phyloP scores from a whole-genome alignment of 1,140 invertebrate genomes.

The Penaeus indicus region DNA sequence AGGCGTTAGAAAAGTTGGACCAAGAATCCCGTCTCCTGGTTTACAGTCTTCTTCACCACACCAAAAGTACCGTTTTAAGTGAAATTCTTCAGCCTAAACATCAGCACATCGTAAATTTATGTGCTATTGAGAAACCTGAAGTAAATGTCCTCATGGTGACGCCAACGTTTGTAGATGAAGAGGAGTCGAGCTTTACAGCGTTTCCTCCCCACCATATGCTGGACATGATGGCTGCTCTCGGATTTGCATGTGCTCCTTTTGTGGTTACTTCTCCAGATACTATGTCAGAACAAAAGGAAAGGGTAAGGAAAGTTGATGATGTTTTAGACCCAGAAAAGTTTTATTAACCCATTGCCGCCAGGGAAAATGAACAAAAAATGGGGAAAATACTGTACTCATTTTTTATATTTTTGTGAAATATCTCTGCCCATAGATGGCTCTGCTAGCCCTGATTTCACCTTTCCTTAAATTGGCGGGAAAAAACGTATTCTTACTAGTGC shows the following conservation, averaged over 20 bases:
- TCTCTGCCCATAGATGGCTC: too few relatives aligned
- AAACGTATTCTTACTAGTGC: too few relatives aligned
- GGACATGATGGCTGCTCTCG: slow-evolving; percentile 23
- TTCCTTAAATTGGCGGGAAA: too few relatives aligned
- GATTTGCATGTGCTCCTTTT: slow-evolving; percentile 8
- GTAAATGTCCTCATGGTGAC: slow-evolving; percentile 72
- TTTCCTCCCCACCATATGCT: slow-evolving; percentile 52
- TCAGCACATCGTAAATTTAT: slow-evolving; percentile 73
- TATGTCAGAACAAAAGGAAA: not conserved
- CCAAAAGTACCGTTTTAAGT: slow-evolving; percentile 71
- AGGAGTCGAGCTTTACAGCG: slow-evolving; percentile 68
- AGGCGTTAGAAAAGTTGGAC: slow-evolving; percentile 67
- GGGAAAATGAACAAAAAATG: too few relatives aligned
- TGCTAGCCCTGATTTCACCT: too few relatives aligned
- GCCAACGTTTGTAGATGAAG: slow-evolving; percentile 54
- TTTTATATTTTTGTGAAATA: too few relatives aligned
- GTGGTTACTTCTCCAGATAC: not conserved
- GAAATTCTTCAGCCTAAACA: slow-evolving; percentile 72
- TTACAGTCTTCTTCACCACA: slow-evolving; percentile 66
- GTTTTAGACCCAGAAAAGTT: too few relatives aligned
- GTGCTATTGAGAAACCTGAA: slow-evolving; percentile 68
- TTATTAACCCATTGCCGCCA: too few relatives aligned
- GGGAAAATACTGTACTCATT: too few relatives aligned
- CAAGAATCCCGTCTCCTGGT: slow-evolving; percentile 61
- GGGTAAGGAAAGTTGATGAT: not conserved